Evolutionary conservation across 2,113 vertebrate species (phyloP).

Genomic region (Micromys minutus): DNA sequence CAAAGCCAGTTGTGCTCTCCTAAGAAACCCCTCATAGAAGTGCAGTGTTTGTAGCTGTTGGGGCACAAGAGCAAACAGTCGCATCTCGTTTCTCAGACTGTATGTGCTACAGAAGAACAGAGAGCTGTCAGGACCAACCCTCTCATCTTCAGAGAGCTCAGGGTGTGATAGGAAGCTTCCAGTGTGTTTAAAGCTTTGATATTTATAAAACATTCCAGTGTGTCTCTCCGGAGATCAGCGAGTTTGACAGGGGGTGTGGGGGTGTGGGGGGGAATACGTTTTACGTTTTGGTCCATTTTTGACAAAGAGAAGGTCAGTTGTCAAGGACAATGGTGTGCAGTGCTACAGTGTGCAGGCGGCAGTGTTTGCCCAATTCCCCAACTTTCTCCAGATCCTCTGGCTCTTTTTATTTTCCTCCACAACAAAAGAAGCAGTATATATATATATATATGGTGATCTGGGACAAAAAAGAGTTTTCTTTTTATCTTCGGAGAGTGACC

Average conservation of each 20-base stretch:
- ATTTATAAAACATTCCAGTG: not conserved
- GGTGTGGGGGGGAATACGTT: too few relatives aligned
- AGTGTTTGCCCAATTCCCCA: constrained; percentile 36
- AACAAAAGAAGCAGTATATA: constrained; percentile 17
- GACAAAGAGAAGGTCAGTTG: constrained; percentile 55
- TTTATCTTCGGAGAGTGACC: not conserved
- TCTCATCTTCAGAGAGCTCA: constrained; percentile 23
- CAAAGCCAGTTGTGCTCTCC: not conserved
- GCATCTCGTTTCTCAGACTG: constrained; percentile 27
- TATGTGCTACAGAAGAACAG: not conserved
- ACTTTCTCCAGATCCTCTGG: constrained; percentile 34
- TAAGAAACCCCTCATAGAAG: constrained; percentile 16
- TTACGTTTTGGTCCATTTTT: not conserved
- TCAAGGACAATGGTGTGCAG: constrained; percentile 23
- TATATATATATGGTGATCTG: constrained; percentile 2
- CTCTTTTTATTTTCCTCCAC: not conserved
- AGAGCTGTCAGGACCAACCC: not conserved
- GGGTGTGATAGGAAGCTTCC: constrained; percentile 15
- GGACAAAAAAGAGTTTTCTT: constrained; percentile 31
- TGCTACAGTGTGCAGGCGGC: not conserved
- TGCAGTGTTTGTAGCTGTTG: not conserved
- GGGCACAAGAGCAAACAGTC: not conserved
- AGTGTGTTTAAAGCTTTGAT: not conserved
- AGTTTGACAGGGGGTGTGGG: not conserved
- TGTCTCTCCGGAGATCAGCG: not conserved